These are phyloP conservation scores for Hippocampus guttulatus DNA, from an alignment of 2,113 vertebrate species.

Conservation along the genomic window DNA sequence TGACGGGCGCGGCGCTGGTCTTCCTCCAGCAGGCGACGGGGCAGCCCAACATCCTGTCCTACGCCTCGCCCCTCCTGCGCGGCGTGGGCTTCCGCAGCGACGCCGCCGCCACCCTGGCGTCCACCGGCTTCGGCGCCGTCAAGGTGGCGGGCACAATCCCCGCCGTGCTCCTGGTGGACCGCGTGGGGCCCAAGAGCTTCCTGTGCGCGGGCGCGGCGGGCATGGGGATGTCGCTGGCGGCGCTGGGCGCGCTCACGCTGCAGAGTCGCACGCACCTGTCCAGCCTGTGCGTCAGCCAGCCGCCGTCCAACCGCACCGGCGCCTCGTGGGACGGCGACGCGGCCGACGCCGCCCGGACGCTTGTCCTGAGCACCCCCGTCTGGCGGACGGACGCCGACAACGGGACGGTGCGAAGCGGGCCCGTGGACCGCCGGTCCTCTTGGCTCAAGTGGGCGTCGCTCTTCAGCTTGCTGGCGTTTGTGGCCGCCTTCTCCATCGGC, in stretches of 20 bases:
- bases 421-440: constrained; percentile 48
- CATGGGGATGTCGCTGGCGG: constrained; percentile 80
- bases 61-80: constrained; percentile 88
- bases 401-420: constrained; percentile 2
- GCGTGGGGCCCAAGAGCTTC: constrained; percentile 86
- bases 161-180: constrained; percentile 85
- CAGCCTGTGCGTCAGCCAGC: constrained; percentile 75
- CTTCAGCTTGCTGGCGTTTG: constrained; percentile 84
- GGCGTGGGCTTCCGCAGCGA: constrained; percentile 91
- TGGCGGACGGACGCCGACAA: constrained; percentile 39
- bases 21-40: constrained; percentile 92
- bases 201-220: constrained; percentile 82
- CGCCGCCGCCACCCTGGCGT: constrained; percentile 86
- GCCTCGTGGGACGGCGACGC: constrained; percentile 45
- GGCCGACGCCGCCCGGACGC: constrained; percentile 8
- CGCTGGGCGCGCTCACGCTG: constrained; percentile 78
- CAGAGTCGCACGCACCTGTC: constrained; percentile 82
- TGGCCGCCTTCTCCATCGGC: constrained; percentile 90
- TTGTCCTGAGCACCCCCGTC: constrained; percentile 13
- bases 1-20: constrained; percentile 80
- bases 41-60: constrained; percentile 91
- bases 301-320: constrained; percentile 61
- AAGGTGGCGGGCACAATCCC: constrained; percentile 88
- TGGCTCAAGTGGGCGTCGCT: constrained; percentile 85
- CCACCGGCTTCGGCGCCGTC: constrained; percentile 87